Base-by-base conservation (phyloP, 2,888 invertebrate genomes). In the Adineta ricciae region DNA sequence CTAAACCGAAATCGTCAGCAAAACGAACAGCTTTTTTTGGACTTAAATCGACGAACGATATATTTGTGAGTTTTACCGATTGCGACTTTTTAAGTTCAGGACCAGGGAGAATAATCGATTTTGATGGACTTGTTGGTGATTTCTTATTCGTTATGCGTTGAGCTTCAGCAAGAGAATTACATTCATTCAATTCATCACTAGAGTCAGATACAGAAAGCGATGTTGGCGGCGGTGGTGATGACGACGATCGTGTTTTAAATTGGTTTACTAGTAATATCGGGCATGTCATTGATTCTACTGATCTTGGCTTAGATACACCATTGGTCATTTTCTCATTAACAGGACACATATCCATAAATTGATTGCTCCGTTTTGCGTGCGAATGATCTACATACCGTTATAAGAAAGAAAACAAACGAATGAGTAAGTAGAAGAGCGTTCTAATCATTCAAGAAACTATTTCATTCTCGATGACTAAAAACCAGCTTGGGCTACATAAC, bases 1-100 rank as follows among this genome's bases (percentile, higher is more conserved):
- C 83, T 1, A 85, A 50, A 27, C 85, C 85, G 46, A 83, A 85
- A 27, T 83, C 52, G 32, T 85, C 85, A 19, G 85, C 85, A 32
- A 85, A 85, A 16, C 83, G 83, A 24, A 85, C 85, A 16, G 38
- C 41, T 54, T 85, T 85, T 72, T 78, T 83, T 32, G 16, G 32
- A 64, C 19, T 19, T 64, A 32, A 2, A 64, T 19, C 64, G 7
- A 36, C 1, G 7, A 1, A 32, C 3, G 27, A 19, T 32, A 32
- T 32, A 27, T 19, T 14, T 11, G 27, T 27, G 27, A 64, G 5
- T 64, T 64, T 64, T 7, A 64, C 64, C 19, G 64, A 64, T 19
- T 64, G 64, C 2, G 64, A 64, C 32, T 64, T 64, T 27, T 64
- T 64, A 32, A 27, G 14, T 64, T 64, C 19, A 64, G 16, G 32